phyloP scores from a whole-genome alignment of 1,140 invertebrate species.

The Pseudoatta argentina region DNA sequence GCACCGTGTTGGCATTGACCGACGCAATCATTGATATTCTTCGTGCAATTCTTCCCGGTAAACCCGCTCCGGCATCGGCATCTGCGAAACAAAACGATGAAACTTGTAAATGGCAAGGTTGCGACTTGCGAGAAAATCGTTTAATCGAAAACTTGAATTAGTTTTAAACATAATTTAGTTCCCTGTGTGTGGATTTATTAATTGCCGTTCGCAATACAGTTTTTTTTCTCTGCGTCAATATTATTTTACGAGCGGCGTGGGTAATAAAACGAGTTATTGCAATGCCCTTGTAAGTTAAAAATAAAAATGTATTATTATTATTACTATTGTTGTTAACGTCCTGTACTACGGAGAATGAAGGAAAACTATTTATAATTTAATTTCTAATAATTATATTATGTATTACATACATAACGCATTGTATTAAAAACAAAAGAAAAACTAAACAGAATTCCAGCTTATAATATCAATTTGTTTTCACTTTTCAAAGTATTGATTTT shows the following conservation, averaged over 20 bases:
- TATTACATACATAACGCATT: neutral
- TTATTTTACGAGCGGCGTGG: conserved; percentile 8
- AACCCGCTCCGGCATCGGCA: conserved; percentile 94
- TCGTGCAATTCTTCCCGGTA: conserved; percentile 94
- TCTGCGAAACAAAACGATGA: conserved; percentile 86
- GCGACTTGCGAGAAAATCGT: neutral
- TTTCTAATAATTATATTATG: too few relatives aligned
- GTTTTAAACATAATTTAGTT: neutral
- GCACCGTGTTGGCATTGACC: conserved; percentile 95
- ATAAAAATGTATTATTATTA: conserved; percentile 40
- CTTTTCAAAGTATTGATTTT: neutral
- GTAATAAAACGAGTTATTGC: conserved; percentile 39
- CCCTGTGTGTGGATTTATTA: neutral
- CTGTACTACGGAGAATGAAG: neutral
- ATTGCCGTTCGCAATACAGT: neutral
- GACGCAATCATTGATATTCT: conserved; percentile 95
- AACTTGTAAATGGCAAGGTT: neutral
- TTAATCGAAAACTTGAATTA: neutral
- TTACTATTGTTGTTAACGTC: conserved; percentile 15
- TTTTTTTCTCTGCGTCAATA: neutral
- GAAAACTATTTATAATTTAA: conserved; percentile 25
- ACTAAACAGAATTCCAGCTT: neutral
- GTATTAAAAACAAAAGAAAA: conserved; percentile 16
- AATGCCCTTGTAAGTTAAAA: conserved; percentile 6
- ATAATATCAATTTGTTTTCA: neutral